Base-by-base conservation (phyloP, 2,797 vertebrate genomes). In the Anabas testudineus region DNA sequence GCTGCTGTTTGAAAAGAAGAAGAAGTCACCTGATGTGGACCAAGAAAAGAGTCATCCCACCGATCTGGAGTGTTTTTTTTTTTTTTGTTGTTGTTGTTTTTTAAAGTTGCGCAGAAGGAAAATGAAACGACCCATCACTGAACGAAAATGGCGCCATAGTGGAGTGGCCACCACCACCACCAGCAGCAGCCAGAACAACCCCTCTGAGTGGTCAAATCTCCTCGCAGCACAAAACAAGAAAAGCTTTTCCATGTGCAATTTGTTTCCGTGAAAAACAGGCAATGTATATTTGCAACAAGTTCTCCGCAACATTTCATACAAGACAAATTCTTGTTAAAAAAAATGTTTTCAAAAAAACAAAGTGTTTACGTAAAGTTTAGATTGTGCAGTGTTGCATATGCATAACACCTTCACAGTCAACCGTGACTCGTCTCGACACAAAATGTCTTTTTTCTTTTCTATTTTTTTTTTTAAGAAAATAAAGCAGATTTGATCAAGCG, bases 361-460 rank as follows among this genome's bases (percentile, higher is more conserved):
- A 77, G 66, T 76, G 76, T 90, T 85, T 90, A 85, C 77, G 36
- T 12, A 42, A 89, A 85, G 76, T 87, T 84, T 86, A 83, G 78
- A 84, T 91, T 92, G 84, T 91, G 90, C 81, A 83, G 84, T 91
- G 88, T 81, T 87, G 88, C 86, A 67, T 75, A 88, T 85, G 85
- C 89, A 84, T 85, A 83, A 83, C 78, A 82, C 77, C 81, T 74
- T 81, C 76, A 76, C 85, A 85, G 90, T 87, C 87, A 6, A 41
- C 71, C 62, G 85, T 9, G 68, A 79, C 39, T 72, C 70, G 63
- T 72, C n/a, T n/a, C 26, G 84, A 82, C 53, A 74, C 84, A 85
- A 68, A 5, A 73, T 87, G 42, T 64, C 67, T 52, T 74, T 71
- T 37, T 48, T 52, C 45, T 46, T 49, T 28, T 28, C 5, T 36